Evolutionary conservation across 2,797 vertebrate genomes (phyloP).

Genomic region (Yasuhikotakia modesta): DNA sequence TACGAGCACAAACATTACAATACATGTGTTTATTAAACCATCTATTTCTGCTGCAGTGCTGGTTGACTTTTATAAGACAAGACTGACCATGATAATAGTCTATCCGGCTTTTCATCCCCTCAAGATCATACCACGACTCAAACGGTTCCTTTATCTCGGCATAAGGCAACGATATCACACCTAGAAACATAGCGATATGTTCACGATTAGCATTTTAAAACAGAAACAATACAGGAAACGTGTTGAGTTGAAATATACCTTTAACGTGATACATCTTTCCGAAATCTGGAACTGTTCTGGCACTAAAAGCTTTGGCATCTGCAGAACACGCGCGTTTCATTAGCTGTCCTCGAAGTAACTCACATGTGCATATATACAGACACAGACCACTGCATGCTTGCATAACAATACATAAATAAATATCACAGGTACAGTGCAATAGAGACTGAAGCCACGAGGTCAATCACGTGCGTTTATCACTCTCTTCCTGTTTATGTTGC

Average conservation of each 20-base stretch:
- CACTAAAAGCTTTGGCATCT: constrained; percentile 64
- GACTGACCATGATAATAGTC: constrained; percentile 77
- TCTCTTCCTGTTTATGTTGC: background rate
- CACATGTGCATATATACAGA: background rate
- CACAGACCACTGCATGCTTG: too few relatives aligned
- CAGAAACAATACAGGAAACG: background rate
- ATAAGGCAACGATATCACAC: constrained; percentile 81
- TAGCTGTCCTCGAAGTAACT: background rate
- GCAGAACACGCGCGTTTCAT: background rate
- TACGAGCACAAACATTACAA: background rate
- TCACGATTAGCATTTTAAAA: background rate
- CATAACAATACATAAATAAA: background rate
- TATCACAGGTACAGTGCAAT: background rate
- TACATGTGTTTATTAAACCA: background rate
- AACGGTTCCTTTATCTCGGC: constrained; percentile 85
- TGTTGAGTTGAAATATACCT: constrained; percentile 50
- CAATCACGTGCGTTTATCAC: background rate
- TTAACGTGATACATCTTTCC: constrained; percentile 70
- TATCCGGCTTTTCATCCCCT: constrained; percentile 75
- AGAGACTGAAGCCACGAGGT: background rate
- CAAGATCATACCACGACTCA: constrained; percentile 82
- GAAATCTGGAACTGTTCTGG: constrained; percentile 64
- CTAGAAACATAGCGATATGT: constrained; percentile 58
- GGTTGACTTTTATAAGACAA: background rate
- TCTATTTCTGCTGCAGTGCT: too few relatives aligned